Evolutionary conservation across 2,888 invertebrate species (phyloP), one percentile per base, ranked within the genome.

Genomic region (Phyllotreta striolata): DNA sequence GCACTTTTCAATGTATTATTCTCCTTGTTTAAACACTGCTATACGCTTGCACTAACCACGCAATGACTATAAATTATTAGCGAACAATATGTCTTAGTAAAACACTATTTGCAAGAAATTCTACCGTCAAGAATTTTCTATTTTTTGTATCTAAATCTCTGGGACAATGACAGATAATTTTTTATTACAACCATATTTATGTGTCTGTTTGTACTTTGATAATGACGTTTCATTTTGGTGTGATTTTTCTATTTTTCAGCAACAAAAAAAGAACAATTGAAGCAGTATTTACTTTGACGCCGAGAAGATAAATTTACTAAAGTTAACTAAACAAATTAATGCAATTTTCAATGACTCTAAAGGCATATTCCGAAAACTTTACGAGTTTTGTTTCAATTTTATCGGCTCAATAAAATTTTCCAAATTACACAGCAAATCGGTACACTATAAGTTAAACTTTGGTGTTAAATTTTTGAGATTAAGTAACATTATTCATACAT

Each of bases 161-260:
- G 39, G 44, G 47, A 57, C 57, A 57, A 57, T 57, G 57, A 13
- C 13, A 44, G 24, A 46, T 37, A 43, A 34, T 3, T 47, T 38
- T 47, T 47, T 13, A 47, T 14, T 39, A 37, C 14, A 57, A 37
- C 39, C 44, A 44, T 38, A 24, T 37, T 34, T 40, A 46, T 39
- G 39, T 14, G 10, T n/a, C 7, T 57, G 39, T 57, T 57, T 57
- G 46, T 12, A 47, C 39, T 57, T 47, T 57, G 57, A 57, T 57
- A 44, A 57, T 38, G 57, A 39, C 54, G 38, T 4, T 2, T 38
- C 44, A 44, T n/a, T 52, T 35, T 37, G 12, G 9, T n/a, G n/a
- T n/a, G n/a, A n/a, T 41, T 7, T 41, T 39, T 13, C 34, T 52
- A 9, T 44, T 44, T n/a, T 13, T 13, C 10, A 13, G 10, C 14